Conservation (phyloP, 2,797 vertebrate species). For the Protonibea diacanthus region DNA sequence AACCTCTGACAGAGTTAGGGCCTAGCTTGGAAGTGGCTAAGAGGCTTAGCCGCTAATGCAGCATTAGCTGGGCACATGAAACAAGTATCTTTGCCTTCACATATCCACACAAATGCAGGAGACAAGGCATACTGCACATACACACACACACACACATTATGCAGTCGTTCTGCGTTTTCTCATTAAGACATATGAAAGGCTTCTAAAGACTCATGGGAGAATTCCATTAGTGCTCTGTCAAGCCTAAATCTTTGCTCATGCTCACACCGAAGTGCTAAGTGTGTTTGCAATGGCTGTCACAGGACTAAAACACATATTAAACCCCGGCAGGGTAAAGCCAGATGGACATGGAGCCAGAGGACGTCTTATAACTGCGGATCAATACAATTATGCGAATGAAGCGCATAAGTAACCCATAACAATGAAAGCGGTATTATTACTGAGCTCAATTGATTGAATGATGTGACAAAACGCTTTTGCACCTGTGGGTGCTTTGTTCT, state of each 20-base stretch:
- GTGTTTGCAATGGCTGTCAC: slow-evolving; percentile 71
- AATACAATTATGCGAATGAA: slow-evolving; percentile 49
- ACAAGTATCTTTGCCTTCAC: slow-evolving; percentile 37
- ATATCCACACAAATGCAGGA: slow-evolving; percentile 24
- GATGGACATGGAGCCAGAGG: slow-evolving; percentile 30
- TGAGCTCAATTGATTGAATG: slow-evolving; percentile 3
- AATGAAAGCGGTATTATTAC: background rate
- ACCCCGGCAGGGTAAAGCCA: slow-evolving; percentile 34
- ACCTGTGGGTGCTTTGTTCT: background rate
- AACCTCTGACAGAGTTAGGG: slow-evolving; percentile 56
- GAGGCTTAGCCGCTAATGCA: slow-evolving; percentile 68
- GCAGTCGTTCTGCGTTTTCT: slow-evolving; percentile 66
- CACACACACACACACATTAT: slow-evolving; percentile 45
- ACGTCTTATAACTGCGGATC: slow-evolving; percentile 32
- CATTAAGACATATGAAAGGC: slow-evolving; percentile 81
- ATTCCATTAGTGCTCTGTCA: slow-evolving; percentile 79
- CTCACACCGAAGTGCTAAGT: slow-evolving; percentile 62
- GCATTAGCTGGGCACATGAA: slow-evolving; percentile 45
- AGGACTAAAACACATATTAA: slow-evolving; percentile 64
- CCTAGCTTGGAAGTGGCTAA: slow-evolving; percentile 59
- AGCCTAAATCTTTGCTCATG: slow-evolving; percentile 71
- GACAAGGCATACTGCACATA: slow-evolving; percentile 16
- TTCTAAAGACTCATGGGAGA: slow-evolving; percentile 76
- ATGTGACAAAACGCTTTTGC: background rate
- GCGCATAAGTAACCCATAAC: slow-evolving; percentile 1